These are phyloP conservation scores for Jordanella pulchra DNA, from an alignment of 2,797 vertebrate species.

Conservation along the genomic window DNA sequence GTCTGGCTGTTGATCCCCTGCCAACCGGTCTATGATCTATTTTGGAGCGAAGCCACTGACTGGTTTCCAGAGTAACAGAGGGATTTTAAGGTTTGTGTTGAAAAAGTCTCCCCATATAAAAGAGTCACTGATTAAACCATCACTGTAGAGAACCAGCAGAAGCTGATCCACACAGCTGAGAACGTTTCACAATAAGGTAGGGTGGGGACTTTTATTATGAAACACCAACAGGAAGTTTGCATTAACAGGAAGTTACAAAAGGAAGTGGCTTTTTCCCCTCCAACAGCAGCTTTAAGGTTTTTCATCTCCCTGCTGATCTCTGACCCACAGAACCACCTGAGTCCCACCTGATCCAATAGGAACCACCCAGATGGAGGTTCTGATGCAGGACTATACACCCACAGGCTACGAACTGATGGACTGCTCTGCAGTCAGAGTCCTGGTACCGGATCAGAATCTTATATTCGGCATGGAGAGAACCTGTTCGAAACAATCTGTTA, in stretches of 20 bases:
- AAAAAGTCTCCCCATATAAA: no score
- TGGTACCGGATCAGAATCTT: no score
- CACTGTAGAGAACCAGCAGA: no score
- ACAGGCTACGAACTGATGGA: not conserved
- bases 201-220: slow-evolving; percentile 16
- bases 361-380: not conserved
- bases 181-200: not conserved
- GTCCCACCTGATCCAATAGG: not conserved
- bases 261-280: not conserved
- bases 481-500: not conserved
- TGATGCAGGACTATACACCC: not conserved
- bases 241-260: slow-evolving; percentile 34
- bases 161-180: no score
- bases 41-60: no score
- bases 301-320: not conserved
- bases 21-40: no score
- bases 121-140: no score
- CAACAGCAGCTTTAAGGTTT: not conserved
- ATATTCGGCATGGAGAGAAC: not conserved
- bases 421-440: no score
- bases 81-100: no score
- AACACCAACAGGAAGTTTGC: slow-evolving; percentile 14
- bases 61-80: no score
- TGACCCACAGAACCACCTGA: not conserved
- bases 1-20: no score